A percentile compares a stretch with the other conserved stretches of the same genome.
Conservation (phyloP, 2,888 invertebrate genomes). For the Leptinotarsa peninsularis region DNA sequence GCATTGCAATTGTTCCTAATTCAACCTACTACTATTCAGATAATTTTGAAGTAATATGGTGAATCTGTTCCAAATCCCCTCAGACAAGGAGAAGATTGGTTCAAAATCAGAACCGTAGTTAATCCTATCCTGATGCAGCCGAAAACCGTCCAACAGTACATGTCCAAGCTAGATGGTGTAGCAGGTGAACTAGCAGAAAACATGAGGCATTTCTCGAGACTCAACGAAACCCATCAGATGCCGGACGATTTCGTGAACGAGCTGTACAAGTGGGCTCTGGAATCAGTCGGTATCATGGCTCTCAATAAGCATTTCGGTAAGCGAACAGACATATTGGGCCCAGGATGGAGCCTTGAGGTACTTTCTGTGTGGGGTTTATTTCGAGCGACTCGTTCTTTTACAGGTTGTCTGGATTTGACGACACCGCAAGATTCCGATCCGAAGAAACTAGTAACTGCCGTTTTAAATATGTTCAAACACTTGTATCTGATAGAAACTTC, state of each 20-base stretch:
- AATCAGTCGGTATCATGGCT: conserved; percentile 67
- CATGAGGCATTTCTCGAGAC: conserved; percentile 30
- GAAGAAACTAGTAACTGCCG: conserved; percentile 64
- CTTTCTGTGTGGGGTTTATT: not conserved
- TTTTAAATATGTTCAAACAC: conserved; percentile 54
- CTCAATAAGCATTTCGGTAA: conserved; percentile 60
- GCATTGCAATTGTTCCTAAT: too few relatives aligned
- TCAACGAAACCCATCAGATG: conserved; percentile 51
- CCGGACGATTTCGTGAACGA: conserved; percentile 67
- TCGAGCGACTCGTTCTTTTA: not conserved
- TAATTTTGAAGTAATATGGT: not conserved
- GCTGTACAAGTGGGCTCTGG: conserved; percentile 74
- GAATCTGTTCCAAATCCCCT: not conserved
- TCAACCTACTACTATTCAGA: too few relatives aligned
- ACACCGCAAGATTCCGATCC: conserved; percentile 58
- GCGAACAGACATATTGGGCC: not conserved
- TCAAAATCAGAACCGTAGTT: conserved; percentile 67
- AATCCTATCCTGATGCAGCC: conserved; percentile 71
- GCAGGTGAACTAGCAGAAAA: conserved; percentile 53
- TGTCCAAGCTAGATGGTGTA: conserved; percentile 56
- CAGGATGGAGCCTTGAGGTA: not conserved
- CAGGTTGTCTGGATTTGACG: conserved; percentile 10
- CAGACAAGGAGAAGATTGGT: conserved; percentile 71
- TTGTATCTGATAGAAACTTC: conserved; percentile 59
- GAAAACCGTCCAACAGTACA: conserved; percentile 57